These are phyloP conservation scores for Pseudomyrmex flavicornis DNA, from an alignment of 1,140 invertebrate genomes.

Conservation along the genomic window DNA sequence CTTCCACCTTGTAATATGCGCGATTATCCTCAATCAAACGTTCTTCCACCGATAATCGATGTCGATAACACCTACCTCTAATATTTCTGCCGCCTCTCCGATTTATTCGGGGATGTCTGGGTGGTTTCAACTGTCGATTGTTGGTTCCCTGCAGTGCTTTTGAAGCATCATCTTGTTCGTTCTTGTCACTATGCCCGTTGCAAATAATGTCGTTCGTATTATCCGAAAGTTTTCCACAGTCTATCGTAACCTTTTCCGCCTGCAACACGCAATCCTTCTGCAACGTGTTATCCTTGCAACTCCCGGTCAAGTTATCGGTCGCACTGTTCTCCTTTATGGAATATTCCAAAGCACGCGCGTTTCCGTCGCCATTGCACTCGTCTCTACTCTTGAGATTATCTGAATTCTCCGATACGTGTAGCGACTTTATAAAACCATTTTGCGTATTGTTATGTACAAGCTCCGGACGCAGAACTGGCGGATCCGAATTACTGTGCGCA, in stretches of 20 bases:
- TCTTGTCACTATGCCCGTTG: constrained; percentile 56
- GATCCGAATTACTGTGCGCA: constrained; percentile 38
- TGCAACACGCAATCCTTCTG: constrained; percentile 47
- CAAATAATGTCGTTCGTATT: constrained; percentile 47
- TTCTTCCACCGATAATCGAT: constrained; percentile 86
- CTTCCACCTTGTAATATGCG: constrained; percentile 91
- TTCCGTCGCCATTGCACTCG: constrained; percentile 43
- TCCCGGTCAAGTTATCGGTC: constrained; percentile 6
- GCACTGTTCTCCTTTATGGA: constrained; percentile 40
- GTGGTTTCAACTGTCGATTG: constrained; percentile 47
- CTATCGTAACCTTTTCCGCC: background rate
- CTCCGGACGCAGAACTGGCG: constrained; percentile 34
- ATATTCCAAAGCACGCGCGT: constrained; percentile 14
- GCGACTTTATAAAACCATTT: constrained; percentile 41
- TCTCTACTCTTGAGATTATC: constrained; percentile 36
- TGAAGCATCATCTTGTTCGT: constrained; percentile 45
- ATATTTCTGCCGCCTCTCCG: constrained; percentile 76
- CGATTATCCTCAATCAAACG: constrained; percentile 87
- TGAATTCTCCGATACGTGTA: constrained; percentile 18
- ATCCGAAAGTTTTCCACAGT: constrained; percentile 48
- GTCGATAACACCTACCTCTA: constrained; percentile 77
- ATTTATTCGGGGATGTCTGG: constrained; percentile 44
- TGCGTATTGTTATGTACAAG: constrained; percentile 42
- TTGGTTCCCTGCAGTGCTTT: constrained; percentile 45
- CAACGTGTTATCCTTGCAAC: constrained; percentile 25